Evolutionary conservation across 2,797 vertebrate species (phyloP).

Genomic region (Xiphorhynchus erythropygius): DNA sequence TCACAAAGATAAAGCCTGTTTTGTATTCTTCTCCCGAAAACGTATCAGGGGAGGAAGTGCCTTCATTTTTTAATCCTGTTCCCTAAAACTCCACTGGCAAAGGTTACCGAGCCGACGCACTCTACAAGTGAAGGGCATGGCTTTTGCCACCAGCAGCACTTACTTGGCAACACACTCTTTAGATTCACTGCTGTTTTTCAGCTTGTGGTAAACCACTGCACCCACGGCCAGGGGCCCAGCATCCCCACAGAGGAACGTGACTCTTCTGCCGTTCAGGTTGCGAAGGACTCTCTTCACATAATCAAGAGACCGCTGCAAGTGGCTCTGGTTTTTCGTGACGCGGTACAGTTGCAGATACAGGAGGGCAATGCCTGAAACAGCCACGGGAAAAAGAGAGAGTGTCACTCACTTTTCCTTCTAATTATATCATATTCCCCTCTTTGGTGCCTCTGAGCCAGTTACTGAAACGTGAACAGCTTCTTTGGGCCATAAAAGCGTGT

Average conservation of each 20-base stretch:
- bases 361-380: conserved; percentile 86
- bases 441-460: neutral
- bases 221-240: conserved; percentile 92
- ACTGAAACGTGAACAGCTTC: neutral
- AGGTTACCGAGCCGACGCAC: neutral
- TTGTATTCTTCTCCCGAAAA: neutral
- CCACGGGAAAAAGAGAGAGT: neutral
- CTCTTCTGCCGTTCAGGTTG: conserved; percentile 88
- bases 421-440: neutral
- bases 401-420: neutral
- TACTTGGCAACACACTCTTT: conserved; percentile 90
- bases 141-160: conserved; percentile 22
- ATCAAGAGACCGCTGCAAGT: conserved; percentile 91
- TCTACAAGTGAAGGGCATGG: neutral
- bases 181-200: conserved; percentile 84
- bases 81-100: neutral
- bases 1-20: neutral
- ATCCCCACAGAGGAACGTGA: conserved; percentile 95
- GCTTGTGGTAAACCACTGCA: conserved; percentile 89
- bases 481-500: neutral
- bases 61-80: neutral
- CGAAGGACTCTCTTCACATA: conserved; percentile 91
- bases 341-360: conserved; percentile 91
- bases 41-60: fast-evolving
- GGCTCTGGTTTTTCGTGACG: conserved; percentile 78